These are phyloP conservation scores for Carposina sasakii DNA, from an alignment of 1,140 invertebrate species.

Conservation along the genomic window DNA sequence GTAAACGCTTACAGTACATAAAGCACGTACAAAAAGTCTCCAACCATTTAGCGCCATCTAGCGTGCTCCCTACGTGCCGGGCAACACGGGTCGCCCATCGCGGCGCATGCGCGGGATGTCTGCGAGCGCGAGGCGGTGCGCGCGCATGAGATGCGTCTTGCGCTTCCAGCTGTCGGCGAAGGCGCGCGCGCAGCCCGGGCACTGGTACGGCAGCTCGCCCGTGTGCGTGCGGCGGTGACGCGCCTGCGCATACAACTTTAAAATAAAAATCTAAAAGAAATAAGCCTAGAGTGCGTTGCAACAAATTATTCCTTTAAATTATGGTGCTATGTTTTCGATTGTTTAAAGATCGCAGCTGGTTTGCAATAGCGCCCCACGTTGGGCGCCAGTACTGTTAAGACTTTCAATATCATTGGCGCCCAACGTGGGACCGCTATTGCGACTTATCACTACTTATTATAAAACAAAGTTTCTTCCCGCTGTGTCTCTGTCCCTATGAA, in stretches of 20 bases:
- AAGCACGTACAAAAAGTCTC: not conserved
- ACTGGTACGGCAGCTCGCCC: constrained; percentile 88
- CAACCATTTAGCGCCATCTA: not conserved
- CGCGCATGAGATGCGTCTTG: constrained; percentile 61
- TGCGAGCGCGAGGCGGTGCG: constrained; percentile 45
- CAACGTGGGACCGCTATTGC: not conserved
- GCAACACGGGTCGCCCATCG: constrained; percentile 25
- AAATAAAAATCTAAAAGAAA: not conserved
- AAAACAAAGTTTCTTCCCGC: too few species aligned
- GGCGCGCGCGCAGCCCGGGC: constrained; percentile 80
- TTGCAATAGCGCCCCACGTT: not conserved
- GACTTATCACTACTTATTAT: too few species aligned
- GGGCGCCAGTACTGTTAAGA: not conserved
- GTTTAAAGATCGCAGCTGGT: too few species aligned
- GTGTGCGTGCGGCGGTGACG: constrained; percentile 82
- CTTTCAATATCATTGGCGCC: not conserved
- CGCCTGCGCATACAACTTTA: constrained; percentile 26
- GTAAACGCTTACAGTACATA: not conserved
- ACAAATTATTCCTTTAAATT: too few species aligned
- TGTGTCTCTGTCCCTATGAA: too few species aligned
- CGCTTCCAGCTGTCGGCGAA: constrained; percentile 74
- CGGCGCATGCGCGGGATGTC: constrained; percentile 51
- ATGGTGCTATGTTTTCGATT: too few species aligned
- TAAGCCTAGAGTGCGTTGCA: too few species aligned
- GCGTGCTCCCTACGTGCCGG: not conserved